Percentiles rank a stretch among this genome's conserved stretches.
Conservation (phyloP, 2,888 invertebrate species). For the Dicyrtomina minuta region DNA sequence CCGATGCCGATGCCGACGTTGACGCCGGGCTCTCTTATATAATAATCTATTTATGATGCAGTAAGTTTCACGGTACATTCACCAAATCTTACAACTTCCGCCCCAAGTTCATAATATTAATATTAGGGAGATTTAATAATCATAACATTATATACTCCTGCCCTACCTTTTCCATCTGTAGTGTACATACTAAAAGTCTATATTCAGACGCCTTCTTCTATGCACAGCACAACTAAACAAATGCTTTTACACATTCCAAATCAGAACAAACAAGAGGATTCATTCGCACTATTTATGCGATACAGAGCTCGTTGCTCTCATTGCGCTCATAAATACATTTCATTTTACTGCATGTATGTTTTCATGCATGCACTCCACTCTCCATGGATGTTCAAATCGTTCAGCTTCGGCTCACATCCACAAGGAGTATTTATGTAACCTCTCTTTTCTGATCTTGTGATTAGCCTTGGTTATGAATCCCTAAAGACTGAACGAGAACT, state of each 20-base stretch:
- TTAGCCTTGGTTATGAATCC: no score
- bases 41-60: no score
- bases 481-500: no score
- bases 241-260: no score
- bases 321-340: conserved; percentile 32
- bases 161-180: no score
- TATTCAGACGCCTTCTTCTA: no score
- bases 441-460: neutral
- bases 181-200: no score
- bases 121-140: no score
- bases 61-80: conserved; percentile 5
- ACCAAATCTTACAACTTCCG: conserved; percentile 27
- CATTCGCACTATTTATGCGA: conserved; percentile 29
- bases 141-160: no score
- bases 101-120: conserved; percentile 6
- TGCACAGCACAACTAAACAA: no score
- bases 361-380: neutral
- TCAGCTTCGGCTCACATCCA: neutral
- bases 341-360: conserved; percentile 10
- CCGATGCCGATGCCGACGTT: no score
- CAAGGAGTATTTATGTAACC: neutral
- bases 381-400: neutral
- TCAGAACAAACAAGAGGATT: conserved; percentile 19
- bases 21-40: no score
- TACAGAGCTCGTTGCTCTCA: conserved; percentile 20